These are phyloP conservation scores for Neogobius melanostomus DNA, from an alignment of 2,113 vertebrate species.

Conservation along the genomic window DNA sequence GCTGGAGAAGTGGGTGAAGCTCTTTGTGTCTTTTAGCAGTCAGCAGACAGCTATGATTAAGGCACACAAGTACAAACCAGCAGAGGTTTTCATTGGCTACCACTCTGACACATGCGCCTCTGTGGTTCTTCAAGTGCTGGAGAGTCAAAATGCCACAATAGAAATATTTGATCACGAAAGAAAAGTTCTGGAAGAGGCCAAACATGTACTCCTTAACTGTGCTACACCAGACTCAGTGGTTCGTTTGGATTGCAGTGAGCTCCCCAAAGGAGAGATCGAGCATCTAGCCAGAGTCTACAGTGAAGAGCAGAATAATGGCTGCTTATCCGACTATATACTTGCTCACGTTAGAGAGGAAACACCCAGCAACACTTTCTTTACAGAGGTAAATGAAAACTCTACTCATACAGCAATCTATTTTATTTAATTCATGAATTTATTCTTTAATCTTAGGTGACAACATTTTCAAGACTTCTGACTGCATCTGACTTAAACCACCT, in stretches of 20 bases:
- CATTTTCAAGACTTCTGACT: constrained; percentile 93
- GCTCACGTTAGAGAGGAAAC: constrained; percentile 51
- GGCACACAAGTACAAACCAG: constrained; percentile 73
- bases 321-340: constrained; percentile 82
- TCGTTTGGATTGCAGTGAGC: constrained; percentile 71
- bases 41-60: constrained; percentile 31
- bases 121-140: constrained; percentile 81
- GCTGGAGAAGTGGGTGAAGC: constrained; percentile 79
- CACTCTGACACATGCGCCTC: constrained; percentile 89
- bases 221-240: constrained; percentile 90
- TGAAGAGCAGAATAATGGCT: constrained; percentile 81
- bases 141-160: constrained; percentile 51
- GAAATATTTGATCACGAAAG: constrained; percentile 36
- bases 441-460: constrained; percentile 82
- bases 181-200: constrained; percentile 68
- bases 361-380: constrained; percentile 65
- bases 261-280: constrained; percentile 56
- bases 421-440: neutral
- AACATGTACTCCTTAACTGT: constrained; percentile 82
- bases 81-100: constrained; percentile 90
- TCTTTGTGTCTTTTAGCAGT: constrained; percentile 64
- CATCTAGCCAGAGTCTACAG: constrained; percentile 77
- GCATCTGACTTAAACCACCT: constrained; percentile 75
- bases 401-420: neutral
- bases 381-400: constrained; percentile 79